Conservation (phyloP, 2,113 vertebrate genomes). For the Rhizomys pruinosus region DNA sequence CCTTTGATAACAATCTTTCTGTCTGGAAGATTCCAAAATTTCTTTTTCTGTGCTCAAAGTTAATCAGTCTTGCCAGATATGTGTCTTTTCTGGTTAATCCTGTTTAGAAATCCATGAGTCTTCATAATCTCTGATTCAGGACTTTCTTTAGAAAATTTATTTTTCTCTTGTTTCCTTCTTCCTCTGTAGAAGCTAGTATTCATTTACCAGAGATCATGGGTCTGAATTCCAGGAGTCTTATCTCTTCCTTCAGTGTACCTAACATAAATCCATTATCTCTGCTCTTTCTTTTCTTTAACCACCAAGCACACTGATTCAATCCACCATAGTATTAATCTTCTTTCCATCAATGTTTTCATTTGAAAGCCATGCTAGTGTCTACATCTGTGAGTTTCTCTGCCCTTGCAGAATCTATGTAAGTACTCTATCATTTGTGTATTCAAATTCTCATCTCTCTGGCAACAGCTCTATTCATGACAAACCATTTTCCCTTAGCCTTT, state of each 20-base stretch:
- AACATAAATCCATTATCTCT: neutral
- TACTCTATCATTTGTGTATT: neutral
- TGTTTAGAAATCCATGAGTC: neutral
- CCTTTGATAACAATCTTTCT: conserved; percentile 21
- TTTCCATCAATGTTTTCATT: neutral
- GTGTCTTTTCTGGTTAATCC: neutral
- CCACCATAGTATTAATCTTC: neutral
- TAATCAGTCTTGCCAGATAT: neutral
- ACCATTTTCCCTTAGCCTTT: neutral
- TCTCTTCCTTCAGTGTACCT: neutral
- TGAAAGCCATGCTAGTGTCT: neutral
- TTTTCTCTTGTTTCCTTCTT: neutral
- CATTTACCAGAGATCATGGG: neutral
- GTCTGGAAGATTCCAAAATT: neutral
- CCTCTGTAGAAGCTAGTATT: neutral
- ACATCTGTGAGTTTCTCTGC: neutral
- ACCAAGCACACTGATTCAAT: neutral
- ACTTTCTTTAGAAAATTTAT: neutral
- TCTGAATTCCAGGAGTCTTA: neutral
- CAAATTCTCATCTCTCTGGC: neutral
- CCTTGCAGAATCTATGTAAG: neutral
- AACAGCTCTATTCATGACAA: neutral
- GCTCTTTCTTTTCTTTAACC: neutral
- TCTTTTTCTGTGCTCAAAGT: neutral
- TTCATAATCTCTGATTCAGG: neutral